A percentile compares a stretch with the other conserved stretches of the same genome.
Conservation (phyloP, 2,113 vertebrate species). For the Eubucco bourcierii region DNA sequence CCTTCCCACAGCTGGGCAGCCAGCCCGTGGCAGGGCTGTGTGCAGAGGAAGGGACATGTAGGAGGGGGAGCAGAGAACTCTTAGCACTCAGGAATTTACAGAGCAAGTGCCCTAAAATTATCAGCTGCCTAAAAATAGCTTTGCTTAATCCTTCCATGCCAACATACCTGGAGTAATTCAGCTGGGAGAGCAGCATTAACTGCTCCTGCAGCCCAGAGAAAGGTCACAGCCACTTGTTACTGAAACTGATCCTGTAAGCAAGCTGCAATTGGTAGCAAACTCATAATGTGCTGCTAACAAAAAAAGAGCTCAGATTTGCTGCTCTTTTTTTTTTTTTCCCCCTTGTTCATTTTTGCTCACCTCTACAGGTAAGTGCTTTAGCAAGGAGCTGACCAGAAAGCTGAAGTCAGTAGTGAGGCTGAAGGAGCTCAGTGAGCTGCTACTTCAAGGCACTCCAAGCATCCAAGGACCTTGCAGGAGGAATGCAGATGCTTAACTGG, state of each 20-base stretch:
- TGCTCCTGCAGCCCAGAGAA: neutral
- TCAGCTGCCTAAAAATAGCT: neutral
- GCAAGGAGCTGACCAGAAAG: neutral
- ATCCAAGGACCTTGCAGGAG: neutral
- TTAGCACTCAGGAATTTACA: neutral
- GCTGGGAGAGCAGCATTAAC: neutral
- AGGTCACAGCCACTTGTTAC: neutral
- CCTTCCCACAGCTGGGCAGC: too few relatives aligned
- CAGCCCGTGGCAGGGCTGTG: neutral
- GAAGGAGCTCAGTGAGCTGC: neutral
- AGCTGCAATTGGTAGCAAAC: neutral
- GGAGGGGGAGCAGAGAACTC: neutral
- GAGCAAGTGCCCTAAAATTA: neutral
- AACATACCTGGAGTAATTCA: neutral
- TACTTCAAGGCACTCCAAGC: neutral
- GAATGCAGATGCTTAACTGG: neutral
- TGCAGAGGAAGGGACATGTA: fast-evolving
- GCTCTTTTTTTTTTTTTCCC: neutral
- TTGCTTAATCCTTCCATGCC: neutral
- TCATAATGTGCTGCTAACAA: neutral
- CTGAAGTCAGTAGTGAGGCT: neutral
- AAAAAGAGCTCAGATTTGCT: neutral
- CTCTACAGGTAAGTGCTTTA: neutral
- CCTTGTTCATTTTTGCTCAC: too few relatives aligned
- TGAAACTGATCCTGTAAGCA: neutral